A percentile compares a stretch with the other conserved stretches of the same genome.
These are phyloP conservation scores for Tinea trinotella DNA, from an alignment of 2,888 invertebrate genomes.

Conservation along the genomic window DNA sequence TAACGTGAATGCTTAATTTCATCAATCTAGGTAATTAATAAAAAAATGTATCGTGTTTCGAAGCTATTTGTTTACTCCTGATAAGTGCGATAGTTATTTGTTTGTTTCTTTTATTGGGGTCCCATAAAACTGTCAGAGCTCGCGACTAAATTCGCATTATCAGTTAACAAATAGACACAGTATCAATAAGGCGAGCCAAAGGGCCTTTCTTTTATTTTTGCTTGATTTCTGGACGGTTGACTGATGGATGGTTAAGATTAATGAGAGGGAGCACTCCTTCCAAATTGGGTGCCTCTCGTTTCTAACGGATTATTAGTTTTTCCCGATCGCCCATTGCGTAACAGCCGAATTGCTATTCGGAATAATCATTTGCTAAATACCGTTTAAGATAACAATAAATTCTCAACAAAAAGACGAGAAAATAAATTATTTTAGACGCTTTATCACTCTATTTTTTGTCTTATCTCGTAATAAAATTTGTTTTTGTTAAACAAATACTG, in stretches of 20 bases:
- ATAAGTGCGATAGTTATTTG: slow-evolving; percentile 37
- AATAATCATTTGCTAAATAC: slow-evolving; percentile 1
- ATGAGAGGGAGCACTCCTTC: slow-evolving; percentile 44
- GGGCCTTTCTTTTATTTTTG: slow-evolving; percentile 31
- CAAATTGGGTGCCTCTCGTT: slow-evolving; percentile 39
- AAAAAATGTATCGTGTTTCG: neutral
- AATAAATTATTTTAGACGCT: neutral
- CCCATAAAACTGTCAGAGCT: slow-evolving; percentile 33
- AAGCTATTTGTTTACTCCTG: neutral
- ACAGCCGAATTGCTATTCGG: neutral
- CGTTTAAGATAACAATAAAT: neutral
- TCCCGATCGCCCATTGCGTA: slow-evolving; percentile 23
- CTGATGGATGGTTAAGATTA: slow-evolving; percentile 51
- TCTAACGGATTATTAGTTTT: slow-evolving; percentile 50
- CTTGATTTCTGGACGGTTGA: slow-evolving; percentile 31
- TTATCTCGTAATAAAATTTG: neutral
- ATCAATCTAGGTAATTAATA: too few relatives aligned
- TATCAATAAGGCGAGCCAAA: slow-evolving; percentile 22
- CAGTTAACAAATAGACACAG: slow-evolving; percentile 20
- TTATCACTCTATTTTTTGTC: neutral
- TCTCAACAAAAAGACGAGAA: neutral
- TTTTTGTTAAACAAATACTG: neutral
- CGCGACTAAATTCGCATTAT: slow-evolving; percentile 28
- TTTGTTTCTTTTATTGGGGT: slow-evolving; percentile 28
- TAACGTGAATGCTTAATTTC: too few relatives aligned